Evolutionary conservation across 2,113 vertebrate species (phyloP).

Genomic region (Pomatostomus ruficeps): DNA sequence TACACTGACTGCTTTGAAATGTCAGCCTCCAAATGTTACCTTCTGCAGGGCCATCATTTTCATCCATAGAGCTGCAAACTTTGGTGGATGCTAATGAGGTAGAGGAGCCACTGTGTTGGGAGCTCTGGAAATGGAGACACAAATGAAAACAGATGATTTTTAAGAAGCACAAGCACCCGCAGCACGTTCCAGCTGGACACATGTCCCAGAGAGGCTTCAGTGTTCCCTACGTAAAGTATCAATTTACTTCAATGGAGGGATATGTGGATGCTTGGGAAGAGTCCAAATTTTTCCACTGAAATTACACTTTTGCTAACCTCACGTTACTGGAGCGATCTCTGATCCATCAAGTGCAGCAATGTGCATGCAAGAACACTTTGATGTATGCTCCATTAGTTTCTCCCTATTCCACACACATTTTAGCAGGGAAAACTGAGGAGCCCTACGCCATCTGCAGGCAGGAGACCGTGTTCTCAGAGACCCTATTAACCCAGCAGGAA

Average conservation of each 20-base stretch:
- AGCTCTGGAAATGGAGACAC: slow-evolving; percentile 78
- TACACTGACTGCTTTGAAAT: slow-evolving; percentile 21
- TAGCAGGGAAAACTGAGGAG: not conserved
- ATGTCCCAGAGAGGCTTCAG: not conserved
- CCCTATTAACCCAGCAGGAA: not conserved
- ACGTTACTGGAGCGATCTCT: not conserved
- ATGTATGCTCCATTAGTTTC: not conserved
- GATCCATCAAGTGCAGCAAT: not conserved
- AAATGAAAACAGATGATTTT: slow-evolving; percentile 13
- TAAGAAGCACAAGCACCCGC: not conserved
- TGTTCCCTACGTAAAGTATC: not conserved
- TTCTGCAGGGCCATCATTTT: slow-evolving; percentile 88
- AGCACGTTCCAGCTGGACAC: not conserved
- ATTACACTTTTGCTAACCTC: not conserved
- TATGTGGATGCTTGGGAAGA: not conserved
- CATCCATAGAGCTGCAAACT: slow-evolving; percentile 98
- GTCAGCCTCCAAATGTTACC: slow-evolving; percentile 72
- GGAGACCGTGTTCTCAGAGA: not conserved
- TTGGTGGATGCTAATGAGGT: slow-evolving; percentile 95
- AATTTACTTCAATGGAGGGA: not conserved
- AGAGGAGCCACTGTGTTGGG: slow-evolving; percentile 93
- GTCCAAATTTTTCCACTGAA: not conserved
- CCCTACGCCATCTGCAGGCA: slow-evolving; percentile 22
- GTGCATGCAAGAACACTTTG: not conserved
- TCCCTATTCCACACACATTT: not conserved